Base-by-base conservation (phyloP, 2,113 vertebrate genomes). In the Aix galericulata region DNA sequence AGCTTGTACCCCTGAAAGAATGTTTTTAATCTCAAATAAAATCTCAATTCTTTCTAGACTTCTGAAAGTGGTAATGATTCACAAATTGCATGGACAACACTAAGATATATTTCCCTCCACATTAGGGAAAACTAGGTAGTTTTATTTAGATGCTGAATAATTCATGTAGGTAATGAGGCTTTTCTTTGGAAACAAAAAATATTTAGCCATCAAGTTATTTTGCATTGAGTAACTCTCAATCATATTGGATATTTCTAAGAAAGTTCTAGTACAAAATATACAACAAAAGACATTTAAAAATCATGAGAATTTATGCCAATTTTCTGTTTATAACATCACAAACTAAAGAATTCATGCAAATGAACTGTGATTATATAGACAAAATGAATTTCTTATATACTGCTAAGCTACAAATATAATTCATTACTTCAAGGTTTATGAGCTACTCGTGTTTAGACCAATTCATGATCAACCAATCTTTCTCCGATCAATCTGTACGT, bases 271-370 rank as follows among this genome's bases (percentile, higher is more conserved):
- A 53, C 48, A 48, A 74, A 68, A 21, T 17, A 60, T 34, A 50
- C 3, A 22, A 10, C 18, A 88, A 82, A 56, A 40, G 3, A 50
- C n/a, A n/a, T 36, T 62, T 22, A 76, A 52, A 66, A 91, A 31
- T 9, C 22, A 38, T n/a, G 31, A 81, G 23, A 71, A 77, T 86
- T 50, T 32, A 63, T 56, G 32, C 90, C 13, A 6, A 32, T 93
- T 93, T 92, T 93, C 32, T 88, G 15, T 11, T 81, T 84, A 27
- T 64, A 94, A 58, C 12, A 69, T 84, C n/a, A 64, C 9, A 86
- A 91, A 77, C 29, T 34, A 68, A 89, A 73, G 42, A 82, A 81
- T 74, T 21, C 15, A 74, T 84, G 40, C 17, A 91, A 97, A 93
- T n/a, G 26, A 78, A 23, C 38, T 38, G 29, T 42, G 32, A 59